Base-by-base conservation (phyloP, 2,797 vertebrate species). In the Rhinophrynus dorsalis region DNA sequence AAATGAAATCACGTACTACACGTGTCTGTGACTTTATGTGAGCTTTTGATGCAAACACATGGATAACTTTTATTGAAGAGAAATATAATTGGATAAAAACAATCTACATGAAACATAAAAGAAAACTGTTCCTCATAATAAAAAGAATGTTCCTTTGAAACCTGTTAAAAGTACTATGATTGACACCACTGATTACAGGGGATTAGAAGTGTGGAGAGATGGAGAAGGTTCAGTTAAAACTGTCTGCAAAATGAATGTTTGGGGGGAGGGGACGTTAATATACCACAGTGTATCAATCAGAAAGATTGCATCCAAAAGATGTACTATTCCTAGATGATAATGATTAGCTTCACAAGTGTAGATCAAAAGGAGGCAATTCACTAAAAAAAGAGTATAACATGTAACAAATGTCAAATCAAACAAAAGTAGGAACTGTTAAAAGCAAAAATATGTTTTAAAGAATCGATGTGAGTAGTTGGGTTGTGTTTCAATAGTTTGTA, bases 141-240 rank as follows among this genome's bases (percentile, higher is more conserved):
- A 26, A 71, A 60, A n/a, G n/a, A n/a, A 6, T 15, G 23, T 29
- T 23, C 30, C 18, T 35, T 62, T 57, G 40, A 63, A 57, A 47
- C 44, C 13, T n/a, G 27, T 72, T 78, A 82, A 81, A 73, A 72
- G 61, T 0, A 3, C 45, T 74, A 54, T 60, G 71, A 81, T 76
- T 72, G 78, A 80, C 78, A 81, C 33, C n/a, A 74, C 68, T 75
- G 76, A 81, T 79, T 82, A 82, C 62, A 80, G 26, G 37, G 69
- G 57, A 45, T 29, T 17, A 13, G 23, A 13, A 9, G 27, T 33
- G 40, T 78, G 32, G 13, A 59, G 56, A 78, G 80, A 84, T 83
- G 81, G 80, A 77, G 82, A 74, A 51, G 67, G 38, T 78, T 65
- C 70, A 60, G 68, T 78, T 68, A 74, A 75, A 78, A 76, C 48